Percentiles rank a stretch among this genome's conserved stretches.
These are phyloP conservation scores for Euleptes europaea DNA, from an alignment of 2,113 vertebrate species.

Conservation along the genomic window DNA sequence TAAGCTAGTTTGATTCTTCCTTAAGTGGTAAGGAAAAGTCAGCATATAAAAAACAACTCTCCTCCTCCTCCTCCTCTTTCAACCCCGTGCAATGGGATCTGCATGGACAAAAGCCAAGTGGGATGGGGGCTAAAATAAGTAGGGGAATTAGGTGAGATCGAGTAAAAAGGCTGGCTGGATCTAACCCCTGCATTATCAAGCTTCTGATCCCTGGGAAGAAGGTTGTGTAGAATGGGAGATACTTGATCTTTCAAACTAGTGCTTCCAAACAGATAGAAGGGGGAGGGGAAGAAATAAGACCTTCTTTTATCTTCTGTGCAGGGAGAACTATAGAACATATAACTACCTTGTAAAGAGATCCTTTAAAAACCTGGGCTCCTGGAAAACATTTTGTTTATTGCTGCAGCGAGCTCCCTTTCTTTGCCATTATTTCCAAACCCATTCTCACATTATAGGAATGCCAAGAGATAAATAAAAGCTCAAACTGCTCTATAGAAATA, in stretches of 20 bases:
- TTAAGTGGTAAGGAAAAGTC: no score
- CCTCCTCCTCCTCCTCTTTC: no score
- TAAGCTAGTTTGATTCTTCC: no score
- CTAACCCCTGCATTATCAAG: neutral
- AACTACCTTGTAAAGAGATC: neutral
- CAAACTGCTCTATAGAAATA: neutral
- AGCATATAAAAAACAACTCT: no score
- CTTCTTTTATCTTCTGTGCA: neutral
- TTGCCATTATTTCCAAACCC: conserved; percentile 5
- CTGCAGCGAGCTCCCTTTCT: neutral
- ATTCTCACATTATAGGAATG: neutral
- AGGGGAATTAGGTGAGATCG: no score
- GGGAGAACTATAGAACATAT: neutral
- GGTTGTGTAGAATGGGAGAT: neutral
- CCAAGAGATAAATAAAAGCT: conserved; percentile 14
- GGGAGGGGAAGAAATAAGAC: neutral
- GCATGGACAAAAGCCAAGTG: no score
- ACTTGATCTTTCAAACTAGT: neutral
- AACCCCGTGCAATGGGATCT: no score
- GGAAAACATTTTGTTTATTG: neutral
- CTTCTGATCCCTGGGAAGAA: neutral
- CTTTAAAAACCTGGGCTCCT: neutral
- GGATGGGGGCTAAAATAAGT: no score
- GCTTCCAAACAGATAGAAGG: neutral
- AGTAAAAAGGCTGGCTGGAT: no score